These are phyloP conservation scores for Neoaliturus tenellus DNA, from an alignment of 2,888 invertebrate species.

Conservation along the genomic window DNA sequence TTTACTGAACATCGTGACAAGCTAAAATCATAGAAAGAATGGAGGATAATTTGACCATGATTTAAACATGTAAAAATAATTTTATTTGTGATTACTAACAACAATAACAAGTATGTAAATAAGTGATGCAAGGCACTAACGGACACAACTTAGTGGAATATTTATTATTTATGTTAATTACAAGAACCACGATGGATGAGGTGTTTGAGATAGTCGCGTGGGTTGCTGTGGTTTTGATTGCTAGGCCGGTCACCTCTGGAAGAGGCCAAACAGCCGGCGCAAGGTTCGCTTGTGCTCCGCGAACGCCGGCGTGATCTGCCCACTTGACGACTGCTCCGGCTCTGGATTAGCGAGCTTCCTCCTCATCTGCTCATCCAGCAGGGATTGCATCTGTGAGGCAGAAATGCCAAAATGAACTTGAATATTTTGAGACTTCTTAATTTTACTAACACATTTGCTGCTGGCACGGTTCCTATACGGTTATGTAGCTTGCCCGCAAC, in stretches of 20 bases:
- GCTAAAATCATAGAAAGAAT: no score
- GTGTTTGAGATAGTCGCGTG: neutral
- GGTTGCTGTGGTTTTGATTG: constrained; percentile 10
- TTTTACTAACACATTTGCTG: no score
- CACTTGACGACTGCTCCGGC: constrained; percentile 60
- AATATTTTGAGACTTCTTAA: no score
- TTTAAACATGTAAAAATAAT: no score
- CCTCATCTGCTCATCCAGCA: constrained; percentile 93
- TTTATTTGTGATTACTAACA: no score
- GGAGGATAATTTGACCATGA: no score
- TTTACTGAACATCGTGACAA: no score
- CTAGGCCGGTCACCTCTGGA: constrained; percentile 63
- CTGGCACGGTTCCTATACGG: no score
- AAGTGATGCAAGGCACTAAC: no score
- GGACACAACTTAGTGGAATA: neutral
- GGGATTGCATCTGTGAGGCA: constrained; percentile 96
- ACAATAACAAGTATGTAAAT: no score
- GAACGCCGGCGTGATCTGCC: constrained; percentile 61
- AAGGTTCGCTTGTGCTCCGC: constrained; percentile 65
- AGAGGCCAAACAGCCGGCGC: constrained; percentile 66
- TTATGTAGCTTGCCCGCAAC: no score
- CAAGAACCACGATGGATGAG: neutral
- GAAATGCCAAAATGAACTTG: no score
- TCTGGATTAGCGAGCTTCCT: constrained; percentile 80
- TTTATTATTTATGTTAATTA: neutral